Evolutionary conservation across 2,888 invertebrate genomes (phyloP).

Genomic region (Apotomis betuletana): DNA sequence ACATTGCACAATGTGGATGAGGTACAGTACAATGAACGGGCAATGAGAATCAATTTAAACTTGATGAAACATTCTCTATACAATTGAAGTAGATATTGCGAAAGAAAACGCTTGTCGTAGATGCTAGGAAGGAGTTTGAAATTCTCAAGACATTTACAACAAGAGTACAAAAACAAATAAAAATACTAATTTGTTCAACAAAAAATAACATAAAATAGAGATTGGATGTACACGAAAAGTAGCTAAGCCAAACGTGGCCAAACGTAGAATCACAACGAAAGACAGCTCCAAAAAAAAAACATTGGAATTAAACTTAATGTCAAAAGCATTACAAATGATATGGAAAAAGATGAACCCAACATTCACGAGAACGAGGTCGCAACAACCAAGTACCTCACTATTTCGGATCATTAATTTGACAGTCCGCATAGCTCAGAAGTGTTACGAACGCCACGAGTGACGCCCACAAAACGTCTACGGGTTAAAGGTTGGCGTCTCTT

Average conservation of each 20-base stretch:
- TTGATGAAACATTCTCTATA: conserved; percentile 20
- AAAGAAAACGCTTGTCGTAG: conserved; percentile 13
- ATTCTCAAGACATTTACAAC: background rate
- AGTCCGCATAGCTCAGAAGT: conserved; percentile 71
- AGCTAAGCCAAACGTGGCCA: too few species aligned
- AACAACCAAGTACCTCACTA: conserved; percentile 61
- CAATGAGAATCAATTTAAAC: conserved; percentile 28
- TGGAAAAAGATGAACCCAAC: conserved; percentile 50
- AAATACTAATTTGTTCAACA: too few species aligned
- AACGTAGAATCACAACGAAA: too few species aligned
- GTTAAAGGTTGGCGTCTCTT: conserved; percentile 75
- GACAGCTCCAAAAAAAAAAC: background rate
- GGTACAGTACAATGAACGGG: conserved; percentile 19
- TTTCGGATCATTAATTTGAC: conserved; percentile 81
- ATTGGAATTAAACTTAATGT: background rate
- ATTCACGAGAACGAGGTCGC: conserved; percentile 58
- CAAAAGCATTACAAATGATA: conserved; percentile 9
- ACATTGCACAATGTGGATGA: conserved; percentile 33
- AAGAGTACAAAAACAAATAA: too few species aligned
- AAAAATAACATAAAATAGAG: too few species aligned
- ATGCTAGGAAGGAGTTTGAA: background rate
- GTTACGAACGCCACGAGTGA: conserved; percentile 66
- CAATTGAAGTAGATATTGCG: conserved; percentile 24
- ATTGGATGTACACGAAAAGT: too few species aligned
- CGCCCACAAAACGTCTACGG: conserved; percentile 71